A percentile compares a stretch with the other conserved stretches of the same genome.
phyloP scores from a whole-genome alignment of 2,888 invertebrate genomes.

The Drosophila bunnanda region DNA sequence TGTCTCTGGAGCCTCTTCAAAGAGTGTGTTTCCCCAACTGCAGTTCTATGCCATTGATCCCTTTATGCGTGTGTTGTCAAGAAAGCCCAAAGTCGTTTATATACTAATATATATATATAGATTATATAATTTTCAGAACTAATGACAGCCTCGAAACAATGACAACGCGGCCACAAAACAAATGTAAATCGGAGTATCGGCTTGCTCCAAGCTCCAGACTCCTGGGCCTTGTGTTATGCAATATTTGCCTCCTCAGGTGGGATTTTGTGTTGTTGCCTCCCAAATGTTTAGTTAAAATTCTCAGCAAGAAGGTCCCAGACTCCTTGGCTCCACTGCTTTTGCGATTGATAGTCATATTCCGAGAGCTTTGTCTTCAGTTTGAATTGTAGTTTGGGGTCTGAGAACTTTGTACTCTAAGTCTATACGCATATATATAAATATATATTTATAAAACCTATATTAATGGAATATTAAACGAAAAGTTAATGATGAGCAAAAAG shows the following conservation, averaged over 20 bases:
- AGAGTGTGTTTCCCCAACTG: constrained; percentile 5
- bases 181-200: neutral
- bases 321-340: constrained; percentile 12
- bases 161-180: neutral
- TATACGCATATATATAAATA: constrained; percentile 44
- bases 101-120: constrained; percentile 29
- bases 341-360: constrained; percentile 7
- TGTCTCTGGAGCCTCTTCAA: neutral
- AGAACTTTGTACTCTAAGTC: constrained; percentile 57
- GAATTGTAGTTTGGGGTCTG: constrained; percentile 51
- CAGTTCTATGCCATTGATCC: constrained; percentile 17
- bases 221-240: constrained; percentile 8
- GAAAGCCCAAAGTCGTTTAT: constrained; percentile 26
- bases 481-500: constrained; percentile 19
- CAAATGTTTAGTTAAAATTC: constrained; percentile 40
- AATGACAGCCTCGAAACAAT: constrained; percentile 33
- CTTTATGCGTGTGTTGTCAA: constrained; percentile 28
- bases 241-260: constrained; percentile 40
- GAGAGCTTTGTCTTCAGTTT: constrained; percentile 13
- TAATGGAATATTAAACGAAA: constrained; percentile 46
- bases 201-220: neutral
- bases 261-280: constrained; percentile 41
- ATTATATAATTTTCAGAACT: constrained; percentile 23
- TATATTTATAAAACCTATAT: constrained; percentile 49
- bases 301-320: constrained; percentile 32